Evolutionary conservation across 53 echinoderm and acorn worm genomes (phyloP).

Genomic region (Echinometra lucunter): DNA sequence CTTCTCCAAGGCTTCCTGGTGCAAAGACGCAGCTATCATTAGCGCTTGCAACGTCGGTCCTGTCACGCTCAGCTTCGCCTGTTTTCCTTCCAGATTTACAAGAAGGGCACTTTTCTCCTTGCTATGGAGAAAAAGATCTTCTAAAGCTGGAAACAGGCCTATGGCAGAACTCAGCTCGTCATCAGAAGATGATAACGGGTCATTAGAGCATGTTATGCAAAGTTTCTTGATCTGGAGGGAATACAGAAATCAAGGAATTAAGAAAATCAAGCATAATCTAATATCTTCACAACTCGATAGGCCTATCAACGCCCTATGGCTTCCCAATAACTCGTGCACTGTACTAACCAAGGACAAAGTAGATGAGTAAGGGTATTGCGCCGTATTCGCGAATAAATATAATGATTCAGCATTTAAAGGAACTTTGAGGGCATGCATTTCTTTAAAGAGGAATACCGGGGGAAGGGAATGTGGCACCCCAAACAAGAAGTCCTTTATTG

Average conservation of each 20-base stretch:
- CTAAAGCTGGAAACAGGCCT: neutral
- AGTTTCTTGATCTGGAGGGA: neutral
- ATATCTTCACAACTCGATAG: no score
- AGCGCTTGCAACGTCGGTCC: conserved; percentile 39
- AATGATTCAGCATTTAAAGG: no score
- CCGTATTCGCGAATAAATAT: no score
- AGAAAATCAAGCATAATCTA: no score
- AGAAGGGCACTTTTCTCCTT: neutral
- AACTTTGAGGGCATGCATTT: no score
- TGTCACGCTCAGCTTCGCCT: neutral
- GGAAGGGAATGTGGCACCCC: no score
- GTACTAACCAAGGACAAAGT: no score
- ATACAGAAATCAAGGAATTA: neutral
- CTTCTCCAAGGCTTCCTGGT: neutral
- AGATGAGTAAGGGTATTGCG: no score
- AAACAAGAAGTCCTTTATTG: no score
- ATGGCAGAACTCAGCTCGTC: neutral
- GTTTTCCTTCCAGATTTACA: neutral
- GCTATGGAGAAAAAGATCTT: neutral
- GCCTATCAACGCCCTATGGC: no score
- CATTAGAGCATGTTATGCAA: neutral
- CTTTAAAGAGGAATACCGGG: no score
- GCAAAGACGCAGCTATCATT: conserved; percentile 46
- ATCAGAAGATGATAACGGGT: neutral
- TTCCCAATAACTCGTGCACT: no score